Base-by-base conservation (phyloP, 2,888 invertebrate genomes). In the Ectropis crepuscularia region DNA sequence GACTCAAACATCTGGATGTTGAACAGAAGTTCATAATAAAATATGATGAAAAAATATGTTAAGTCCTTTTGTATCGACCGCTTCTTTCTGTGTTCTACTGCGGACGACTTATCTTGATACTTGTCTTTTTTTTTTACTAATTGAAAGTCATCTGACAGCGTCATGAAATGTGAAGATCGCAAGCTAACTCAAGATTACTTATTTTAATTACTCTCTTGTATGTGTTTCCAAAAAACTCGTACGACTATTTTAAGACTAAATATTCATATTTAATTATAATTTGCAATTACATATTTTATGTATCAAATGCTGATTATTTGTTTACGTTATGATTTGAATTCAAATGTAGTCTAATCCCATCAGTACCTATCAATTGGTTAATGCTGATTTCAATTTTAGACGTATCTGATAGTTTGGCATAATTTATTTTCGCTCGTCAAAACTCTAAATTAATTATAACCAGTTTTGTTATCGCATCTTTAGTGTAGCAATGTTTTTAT, bases 21-120 rank as follows among this genome's bases (percentile, higher is more conserved):
- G 87, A 89, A 87, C 91, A 92, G 91, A 89, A 92, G 90, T 92
- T 92, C 91, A 92, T 92, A 91, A 91, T 91, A 91, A 91, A 90
- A 90, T 90, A 91, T 89, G 85, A 89, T 85, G 88, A 92, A 92
- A 90, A 92, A 91, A 90, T 90, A 88, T 86, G 88, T 86, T 89
- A 91, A 92, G 90, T 92, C 92, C 90, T 90, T 90, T 92, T 91
- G 92, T 91, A 91, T 89, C 87, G 88, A 86, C 88, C 85, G 90
- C 84, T 83, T 82, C 82, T 86, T 81, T 87, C 82, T 88, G 83
- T 81, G 71, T 68, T 75, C 60, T 74, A 78, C 74, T 67, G 61
- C 66, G 77, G 71, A 53, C 68, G 57, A 78, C 68, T 46, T 38
- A 45, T 83, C 76, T 90, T 89, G 89, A 89, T 89, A 86, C 83